These are phyloP conservation scores for Anarhynchus alexandrinus DNA, from an alignment of 2,113 vertebrate species.

Conservation along the genomic window DNA sequence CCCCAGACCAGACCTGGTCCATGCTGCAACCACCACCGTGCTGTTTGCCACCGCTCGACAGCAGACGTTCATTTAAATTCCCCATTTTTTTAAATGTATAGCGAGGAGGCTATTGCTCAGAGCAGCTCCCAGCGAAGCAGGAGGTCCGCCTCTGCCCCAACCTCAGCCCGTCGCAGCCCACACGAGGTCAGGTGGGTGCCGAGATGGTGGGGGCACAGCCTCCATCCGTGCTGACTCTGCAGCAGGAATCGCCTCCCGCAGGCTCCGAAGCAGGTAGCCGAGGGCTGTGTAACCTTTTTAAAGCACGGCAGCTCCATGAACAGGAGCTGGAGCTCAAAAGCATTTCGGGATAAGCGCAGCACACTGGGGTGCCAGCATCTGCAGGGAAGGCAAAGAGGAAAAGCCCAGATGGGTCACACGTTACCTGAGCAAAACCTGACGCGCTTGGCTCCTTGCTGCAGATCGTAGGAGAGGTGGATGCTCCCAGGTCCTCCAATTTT, in stretches of 20 bases:
- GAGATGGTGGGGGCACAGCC: background rate
- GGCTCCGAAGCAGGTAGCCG: background rate
- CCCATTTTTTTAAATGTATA: background rate
- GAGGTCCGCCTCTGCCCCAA: background rate
- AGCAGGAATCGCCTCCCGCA: background rate
- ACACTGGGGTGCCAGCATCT: rapidly evolving
- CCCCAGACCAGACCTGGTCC: rapidly evolving
- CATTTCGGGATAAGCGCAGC: rapidly evolving
- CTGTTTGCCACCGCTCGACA: rapidly evolving
- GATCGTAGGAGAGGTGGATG: background rate
- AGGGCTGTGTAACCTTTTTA: background rate
- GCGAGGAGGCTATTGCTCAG: background rate
- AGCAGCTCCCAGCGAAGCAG: background rate
- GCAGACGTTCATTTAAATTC: background rate
- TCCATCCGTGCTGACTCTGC: background rate
- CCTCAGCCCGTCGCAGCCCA: background rate
- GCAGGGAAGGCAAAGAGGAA: background rate
- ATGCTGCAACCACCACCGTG: rapidly evolving
- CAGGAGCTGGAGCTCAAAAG: background rate
- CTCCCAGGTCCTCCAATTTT: background rate
- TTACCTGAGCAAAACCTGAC: background rate
- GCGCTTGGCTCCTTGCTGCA: background rate
- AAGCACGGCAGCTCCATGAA: background rate
- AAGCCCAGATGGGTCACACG: background rate
- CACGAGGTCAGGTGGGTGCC: rapidly evolving